These are phyloP conservation scores for Anthophora plumipes DNA, from an alignment of 2,888 invertebrate genomes.

Conservation along the genomic window DNA sequence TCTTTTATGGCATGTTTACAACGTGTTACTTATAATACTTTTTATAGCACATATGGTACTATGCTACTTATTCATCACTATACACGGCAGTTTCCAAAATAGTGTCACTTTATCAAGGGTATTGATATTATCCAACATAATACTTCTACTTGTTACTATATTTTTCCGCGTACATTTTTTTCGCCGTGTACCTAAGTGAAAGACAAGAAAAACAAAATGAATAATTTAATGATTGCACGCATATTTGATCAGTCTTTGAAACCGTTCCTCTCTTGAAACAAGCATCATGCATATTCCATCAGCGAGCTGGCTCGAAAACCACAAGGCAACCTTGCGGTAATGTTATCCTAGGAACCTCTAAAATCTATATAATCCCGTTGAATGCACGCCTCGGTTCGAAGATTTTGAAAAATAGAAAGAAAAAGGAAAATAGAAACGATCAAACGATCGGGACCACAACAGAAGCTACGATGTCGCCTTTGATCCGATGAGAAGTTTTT, in stretches of 20 bases:
- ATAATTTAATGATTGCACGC: slow-evolving; percentile 19
- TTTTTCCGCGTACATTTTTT: neutral
- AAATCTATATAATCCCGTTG: slow-evolving; percentile 47
- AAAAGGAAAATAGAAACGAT: no score
- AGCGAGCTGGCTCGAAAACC: slow-evolving; percentile 76
- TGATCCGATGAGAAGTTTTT: slow-evolving; percentile 35
- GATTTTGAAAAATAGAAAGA: slow-evolving; percentile 63
- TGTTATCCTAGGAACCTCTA: slow-evolving; percentile 72
- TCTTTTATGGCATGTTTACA: no score
- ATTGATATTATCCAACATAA: neutral
- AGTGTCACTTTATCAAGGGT: neutral
- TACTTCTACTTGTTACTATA: neutral
- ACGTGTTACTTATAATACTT: neutral
- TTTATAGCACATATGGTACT: neutral
- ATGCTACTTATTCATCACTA: neutral
- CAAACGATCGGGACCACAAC: slow-evolving; percentile 53
- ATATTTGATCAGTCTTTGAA: slow-evolving; percentile 3
- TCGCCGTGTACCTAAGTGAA: neutral
- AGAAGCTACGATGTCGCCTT: slow-evolving; percentile 26
- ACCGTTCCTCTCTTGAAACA: slow-evolving; percentile 76
- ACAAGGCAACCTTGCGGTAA: slow-evolving; percentile 75
- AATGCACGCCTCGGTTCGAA: slow-evolving; percentile 36
- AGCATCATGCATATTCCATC: slow-evolving; percentile 81
- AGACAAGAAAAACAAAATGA: neutral
- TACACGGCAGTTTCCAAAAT: neutral